Evolutionary conservation across 2,888 invertebrate genomes (phyloP).

Genomic region (Clusia tigrina): DNA sequence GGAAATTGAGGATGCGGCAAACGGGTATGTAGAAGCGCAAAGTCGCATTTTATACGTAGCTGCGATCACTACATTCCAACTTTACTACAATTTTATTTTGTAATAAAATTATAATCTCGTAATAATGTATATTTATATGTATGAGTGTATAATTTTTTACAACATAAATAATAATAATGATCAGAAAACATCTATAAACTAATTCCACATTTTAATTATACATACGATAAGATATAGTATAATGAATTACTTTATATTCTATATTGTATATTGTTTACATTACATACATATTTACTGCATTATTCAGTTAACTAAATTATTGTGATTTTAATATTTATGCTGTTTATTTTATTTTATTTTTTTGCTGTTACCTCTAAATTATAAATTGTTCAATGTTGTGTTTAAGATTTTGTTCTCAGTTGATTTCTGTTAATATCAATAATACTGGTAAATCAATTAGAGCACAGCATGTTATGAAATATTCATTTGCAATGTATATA

Average conservation of each 20-base stretch:
- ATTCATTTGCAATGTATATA: slow-evolving; percentile 9
- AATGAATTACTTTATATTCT: too few relatives aligned
- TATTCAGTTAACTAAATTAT: slow-evolving; percentile 46
- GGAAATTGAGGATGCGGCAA: slow-evolving; percentile 85
- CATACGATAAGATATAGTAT: too few relatives aligned
- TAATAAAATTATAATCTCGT: slow-evolving; percentile 23
- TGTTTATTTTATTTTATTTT: too few relatives aligned
- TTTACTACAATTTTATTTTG: slow-evolving; percentile 20
- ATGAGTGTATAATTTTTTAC: background rate
- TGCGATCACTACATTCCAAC: background rate
- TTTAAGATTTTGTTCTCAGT: slow-evolving; percentile 12
- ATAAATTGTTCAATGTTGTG: slow-evolving; percentile 22
- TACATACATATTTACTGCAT: slow-evolving; percentile 23
- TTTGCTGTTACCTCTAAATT: too few relatives aligned
- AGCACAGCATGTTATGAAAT: slow-evolving; percentile 35
- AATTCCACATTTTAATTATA: too few relatives aligned
- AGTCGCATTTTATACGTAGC: too few relatives aligned
- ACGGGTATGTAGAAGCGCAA: slow-evolving; percentile 72
- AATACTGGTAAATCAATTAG: too few relatives aligned
- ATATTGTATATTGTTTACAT: background rate
- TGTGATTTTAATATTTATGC: slow-evolving; percentile 55
- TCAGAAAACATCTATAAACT: background rate
- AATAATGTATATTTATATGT: slow-evolving; percentile 7
- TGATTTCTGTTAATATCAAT: slow-evolving; percentile 22
- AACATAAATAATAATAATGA: background rate